Base-by-base conservation (phyloP, 1,140 invertebrate species). In the Oncopodura yosiiana region DNA sequence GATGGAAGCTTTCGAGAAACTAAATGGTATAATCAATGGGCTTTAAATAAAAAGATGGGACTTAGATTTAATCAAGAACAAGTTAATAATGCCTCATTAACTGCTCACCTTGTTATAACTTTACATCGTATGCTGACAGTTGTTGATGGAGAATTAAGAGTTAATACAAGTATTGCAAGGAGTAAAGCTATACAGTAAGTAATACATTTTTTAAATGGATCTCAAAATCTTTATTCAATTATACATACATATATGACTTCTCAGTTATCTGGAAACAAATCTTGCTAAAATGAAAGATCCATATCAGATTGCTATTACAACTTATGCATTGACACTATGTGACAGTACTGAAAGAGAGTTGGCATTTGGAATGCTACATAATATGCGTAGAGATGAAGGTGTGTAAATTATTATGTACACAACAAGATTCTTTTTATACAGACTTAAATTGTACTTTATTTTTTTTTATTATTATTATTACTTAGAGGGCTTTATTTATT, bases 91-190 rank as follows among this genome's bases (percentile, higher is more conserved):
- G 26, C 18, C n/a, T 62, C 70, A 11, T 61, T 78, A 21, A 78
- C 76, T 4, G 75, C 75, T 2, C 74, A 77, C 55, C 72, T 77
- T 12, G 61, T 76, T 0, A 73, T 77, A 36, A 68, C 74, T 4
- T 64, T 78, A 6, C 57, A 63, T 26, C 62, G 71, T 51, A 68
- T 69, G 1, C 49, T 67, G 3, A 59, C 70, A 64, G 59, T 66
- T 32, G 53, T 73, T 8, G 66, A 69, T 46, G 70, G 73, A 27
- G 41, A 61, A 21, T 27, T 67, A 14, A 46, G 64, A 38, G 58
- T 65, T 6, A 55, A 64, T 6, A 65, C 67, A 6, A 60, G 66
- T 1, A 63, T 64, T 37, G 71, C 69, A 0, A 68, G 66, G 48
- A 54, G 58, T 16, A 39, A 46, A 48, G 72, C 70, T 14, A 58